Conservation (phyloP, 2,113 vertebrate species). For the Beaufortia kweichowensis region DNA sequence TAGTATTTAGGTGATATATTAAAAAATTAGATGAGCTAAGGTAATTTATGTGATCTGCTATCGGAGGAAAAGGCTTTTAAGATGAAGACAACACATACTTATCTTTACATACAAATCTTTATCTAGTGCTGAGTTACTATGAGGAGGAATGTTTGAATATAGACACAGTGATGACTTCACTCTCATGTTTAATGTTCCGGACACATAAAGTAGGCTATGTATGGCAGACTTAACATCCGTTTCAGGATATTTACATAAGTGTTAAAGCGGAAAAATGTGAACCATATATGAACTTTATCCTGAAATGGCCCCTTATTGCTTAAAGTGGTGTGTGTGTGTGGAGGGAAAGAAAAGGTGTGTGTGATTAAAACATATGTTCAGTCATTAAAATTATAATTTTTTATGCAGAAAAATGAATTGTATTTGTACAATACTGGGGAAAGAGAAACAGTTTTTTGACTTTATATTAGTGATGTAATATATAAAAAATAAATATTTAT, state of each 20-base stretch:
- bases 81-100: constrained; percentile 15
- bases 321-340: constrained; percentile 40
- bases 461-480: constrained; percentile 14
- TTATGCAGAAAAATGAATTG: no score
- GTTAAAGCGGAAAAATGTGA: constrained; percentile 52
- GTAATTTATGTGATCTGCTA: constrained; percentile 18
- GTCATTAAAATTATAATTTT: no score
- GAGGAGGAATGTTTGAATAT: not conserved
- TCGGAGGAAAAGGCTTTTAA: constrained; percentile 21
- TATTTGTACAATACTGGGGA: not conserved
- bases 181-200: constrained; percentile 48
- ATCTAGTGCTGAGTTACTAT: not conserved
- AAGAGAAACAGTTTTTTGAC: not conserved
- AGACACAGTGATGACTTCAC: not conserved
- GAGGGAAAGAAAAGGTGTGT: not conserved
- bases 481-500: no score
- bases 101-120: not conserved
- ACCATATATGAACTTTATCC: constrained; percentile 53
- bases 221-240: constrained; percentile 50
- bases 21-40: constrained; percentile 16
- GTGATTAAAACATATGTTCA: constrained; percentile 11
- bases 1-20: constrained; percentile 8
- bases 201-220: constrained; percentile 45
- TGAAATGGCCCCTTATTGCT: constrained; percentile 48
- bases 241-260: constrained; percentile 49